A percentile compares a stretch with the other conserved stretches of the same genome.
Evolutionary conservation across 2,888 invertebrate species (phyloP).

Genomic region (Rhagonycha lutea): DNA sequence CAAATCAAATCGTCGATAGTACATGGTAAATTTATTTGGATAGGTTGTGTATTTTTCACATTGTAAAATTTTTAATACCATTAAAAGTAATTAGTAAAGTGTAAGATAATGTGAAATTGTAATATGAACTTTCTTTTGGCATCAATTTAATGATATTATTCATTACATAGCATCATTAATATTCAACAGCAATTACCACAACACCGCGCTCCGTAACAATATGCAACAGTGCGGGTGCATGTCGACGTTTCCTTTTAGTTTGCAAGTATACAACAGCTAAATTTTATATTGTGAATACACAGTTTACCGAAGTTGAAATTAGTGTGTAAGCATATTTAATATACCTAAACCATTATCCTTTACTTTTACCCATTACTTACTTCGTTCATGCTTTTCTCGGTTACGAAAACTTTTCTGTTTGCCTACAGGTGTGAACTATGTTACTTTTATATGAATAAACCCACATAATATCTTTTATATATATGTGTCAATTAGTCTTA

Average conservation of each 20-base stretch:
- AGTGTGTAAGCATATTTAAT: neutral
- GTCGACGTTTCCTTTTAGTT: neutral
- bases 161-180: constrained; percentile 2
- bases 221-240: neutral
- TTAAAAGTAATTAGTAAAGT: neutral
- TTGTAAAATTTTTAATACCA: neutral
- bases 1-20: too few relatives aligned
- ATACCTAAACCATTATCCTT: neutral
- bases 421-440: neutral
- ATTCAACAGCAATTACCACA: constrained; percentile 5
- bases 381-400: neutral
- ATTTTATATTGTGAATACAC: neutral
- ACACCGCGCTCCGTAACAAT: neutral
- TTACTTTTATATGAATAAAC: neutral
- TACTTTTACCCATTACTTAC: neutral
- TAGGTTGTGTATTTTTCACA: neutral
- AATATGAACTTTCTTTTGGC: neutral
- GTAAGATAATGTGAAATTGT: neutral
- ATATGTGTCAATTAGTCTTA: neutral
- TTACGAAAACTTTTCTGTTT: neutral
- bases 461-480: neutral
- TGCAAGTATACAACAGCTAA: neutral
- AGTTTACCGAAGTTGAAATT: neutral
- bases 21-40: too few relatives aligned
- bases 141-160: neutral